Evolutionary conservation across 2,888 invertebrate genomes (phyloP).

Genomic region (Caenorhabditis macrosperma): DNA sequence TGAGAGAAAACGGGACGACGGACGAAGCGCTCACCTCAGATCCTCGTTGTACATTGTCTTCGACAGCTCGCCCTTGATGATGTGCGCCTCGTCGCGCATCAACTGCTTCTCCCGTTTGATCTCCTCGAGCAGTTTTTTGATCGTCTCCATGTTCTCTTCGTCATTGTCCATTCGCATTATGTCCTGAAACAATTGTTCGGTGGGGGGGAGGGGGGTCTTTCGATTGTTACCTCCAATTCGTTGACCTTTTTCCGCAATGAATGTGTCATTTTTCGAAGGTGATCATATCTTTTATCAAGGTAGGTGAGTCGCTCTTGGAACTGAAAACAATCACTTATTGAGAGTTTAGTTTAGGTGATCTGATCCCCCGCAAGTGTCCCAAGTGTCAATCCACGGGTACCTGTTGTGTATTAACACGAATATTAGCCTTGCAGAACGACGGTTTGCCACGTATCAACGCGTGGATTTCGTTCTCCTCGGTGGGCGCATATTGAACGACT

Average conservation of each 20-base stretch:
- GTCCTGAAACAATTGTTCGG: constrained; percentile 49
- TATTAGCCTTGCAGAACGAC: constrained; percentile 58
- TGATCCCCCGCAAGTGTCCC: not conserved
- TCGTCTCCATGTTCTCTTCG: constrained; percentile 65
- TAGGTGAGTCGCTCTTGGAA: constrained; percentile 67
- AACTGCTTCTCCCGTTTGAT: constrained; percentile 64
- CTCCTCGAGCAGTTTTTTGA: constrained; percentile 62
- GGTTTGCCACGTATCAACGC: constrained; percentile 60
- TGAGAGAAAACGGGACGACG: constrained; percentile 5
- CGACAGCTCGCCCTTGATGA: constrained; percentile 66
- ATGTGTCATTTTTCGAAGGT: constrained; percentile 66
- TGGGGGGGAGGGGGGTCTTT: not conserved
- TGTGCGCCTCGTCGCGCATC: constrained; percentile 66
- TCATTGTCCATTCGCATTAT: constrained; percentile 67
- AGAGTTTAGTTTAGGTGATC: not conserved
- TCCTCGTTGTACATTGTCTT: constrained; percentile 70
- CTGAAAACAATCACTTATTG: constrained; percentile 39
- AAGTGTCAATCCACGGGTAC: constrained; percentile 10
- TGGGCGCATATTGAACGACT: constrained; percentile 57
- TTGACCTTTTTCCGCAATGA: constrained; percentile 65
- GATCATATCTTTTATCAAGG: constrained; percentile 68
- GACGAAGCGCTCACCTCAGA: constrained; percentile 46
- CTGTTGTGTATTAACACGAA: constrained; percentile 56
- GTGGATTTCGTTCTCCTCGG: constrained; percentile 56
- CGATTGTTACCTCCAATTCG: constrained; percentile 59